Base-by-base conservation (phyloP, 2,113 vertebrate species). In the Chaenocephalus aceratus region DNA sequence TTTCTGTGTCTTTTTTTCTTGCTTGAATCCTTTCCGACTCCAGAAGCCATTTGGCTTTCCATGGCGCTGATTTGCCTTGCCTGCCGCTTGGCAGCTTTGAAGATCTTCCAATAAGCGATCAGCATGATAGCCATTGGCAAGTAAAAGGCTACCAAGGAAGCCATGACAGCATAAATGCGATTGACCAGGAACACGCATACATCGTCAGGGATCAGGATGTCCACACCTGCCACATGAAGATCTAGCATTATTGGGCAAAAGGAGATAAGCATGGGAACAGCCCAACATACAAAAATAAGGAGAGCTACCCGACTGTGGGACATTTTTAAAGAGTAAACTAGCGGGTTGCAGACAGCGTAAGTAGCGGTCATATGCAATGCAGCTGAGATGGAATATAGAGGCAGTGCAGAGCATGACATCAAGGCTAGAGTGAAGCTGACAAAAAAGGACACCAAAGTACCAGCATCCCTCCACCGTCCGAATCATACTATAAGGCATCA, bases 401-500 rank as follows among this genome's bases (percentile, higher is more conserved):
- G 95, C 94, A 6, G 95, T 95, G 86, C 95, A 95, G 2, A 96
- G 93, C 95, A 96, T 95, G 54, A 96, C 95, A 30, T 96, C 95
- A 10, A 96, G 90, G 81, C 95, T 96, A 7, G 94, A 95, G 74
- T 96, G 95, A 52, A 96, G 83, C 48, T 80, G 87, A 58, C 95
- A 96, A 69, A 96, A 95, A 26, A 90, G 86, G 36, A 85, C 52
- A 2, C 95, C 94, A 16, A 96, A 94, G 69, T 86, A 89, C 95
- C 95, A 96, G 75, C 95, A 96, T 57, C 95, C 94, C 48, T 96
- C 95, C 13, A 95, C 86, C 0, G 95, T 95, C 21, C 95, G 90
- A n/a, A 95, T 87, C 95, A 96, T 95, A 75, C 95, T 96, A 34
- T 94, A 96, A 3, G 95, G 95, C 95, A 96, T 96, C 57, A 96